Evolutionary conservation across 2,797 vertebrate species (phyloP).

Genomic region (Danio albolineatus): DNA sequence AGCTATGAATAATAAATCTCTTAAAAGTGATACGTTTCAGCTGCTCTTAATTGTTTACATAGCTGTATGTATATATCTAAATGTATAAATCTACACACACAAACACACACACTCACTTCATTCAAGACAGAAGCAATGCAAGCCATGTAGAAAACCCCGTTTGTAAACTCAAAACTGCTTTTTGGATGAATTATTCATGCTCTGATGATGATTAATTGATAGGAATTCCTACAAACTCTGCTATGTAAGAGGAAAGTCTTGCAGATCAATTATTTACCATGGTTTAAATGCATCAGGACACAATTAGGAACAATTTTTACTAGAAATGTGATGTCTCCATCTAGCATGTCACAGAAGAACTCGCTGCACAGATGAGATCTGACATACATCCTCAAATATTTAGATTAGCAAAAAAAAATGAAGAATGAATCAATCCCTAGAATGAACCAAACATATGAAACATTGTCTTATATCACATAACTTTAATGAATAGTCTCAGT

Average conservation of each 20-base stretch:
- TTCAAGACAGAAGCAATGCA: conserved; percentile 1
- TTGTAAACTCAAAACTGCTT: conserved; percentile 33
- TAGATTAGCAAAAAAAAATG: neutral
- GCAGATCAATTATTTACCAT: conserved; percentile 75
- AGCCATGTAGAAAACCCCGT: conserved; percentile 35
- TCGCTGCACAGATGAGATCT: neutral
- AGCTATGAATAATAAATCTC: no score
- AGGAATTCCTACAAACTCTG: conserved; percentile 66
- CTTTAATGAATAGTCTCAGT: conserved; percentile 79
- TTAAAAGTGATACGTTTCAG: no score
- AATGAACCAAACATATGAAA: conserved; percentile 14
- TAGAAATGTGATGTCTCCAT: conserved; percentile 68
- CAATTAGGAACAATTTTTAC: conserved; percentile 70
- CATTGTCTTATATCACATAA: conserved; percentile 65
- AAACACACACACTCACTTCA: no score
- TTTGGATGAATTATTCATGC: conserved; percentile 70
- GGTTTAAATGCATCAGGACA: conserved; percentile 79
- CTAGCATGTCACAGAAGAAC: conserved; percentile 2
- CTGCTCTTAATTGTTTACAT: no score
- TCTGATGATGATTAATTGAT: conserved; percentile 78
- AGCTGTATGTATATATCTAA: no score
- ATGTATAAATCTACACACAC: no score
- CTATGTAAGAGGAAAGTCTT: conserved; percentile 62
- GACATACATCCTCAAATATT: neutral
- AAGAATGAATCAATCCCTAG: neutral